Conservation (phyloP, 2,888 invertebrate species). For the Dascillus cervinus region DNA sequence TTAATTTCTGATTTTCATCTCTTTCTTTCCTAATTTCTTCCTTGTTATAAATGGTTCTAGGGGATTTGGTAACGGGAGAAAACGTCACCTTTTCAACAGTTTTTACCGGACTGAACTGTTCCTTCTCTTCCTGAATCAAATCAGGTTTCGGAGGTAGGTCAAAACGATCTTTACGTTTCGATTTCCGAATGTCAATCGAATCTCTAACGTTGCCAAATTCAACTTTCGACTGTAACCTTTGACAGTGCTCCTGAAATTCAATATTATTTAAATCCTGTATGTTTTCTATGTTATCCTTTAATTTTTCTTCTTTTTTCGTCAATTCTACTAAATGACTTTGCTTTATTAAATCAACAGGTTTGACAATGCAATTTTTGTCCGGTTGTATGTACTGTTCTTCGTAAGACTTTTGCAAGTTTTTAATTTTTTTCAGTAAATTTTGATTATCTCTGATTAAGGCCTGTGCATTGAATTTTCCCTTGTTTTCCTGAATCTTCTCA, state of each 20-base stretch:
- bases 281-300: constrained; percentile 18
- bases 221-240: constrained; percentile 57
- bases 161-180: constrained; percentile 40
- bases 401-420: constrained; percentile 2
- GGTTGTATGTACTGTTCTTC: constrained; percentile 6
- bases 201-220: constrained; percentile 64
- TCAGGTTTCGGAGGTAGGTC: constrained; percentile 28
- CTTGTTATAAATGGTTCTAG: constrained; percentile 34
- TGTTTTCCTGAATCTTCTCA: constrained; percentile 22
- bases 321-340: constrained; percentile 5
- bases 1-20: constrained; percentile 74
- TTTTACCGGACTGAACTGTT: constrained; percentile 43
- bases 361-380: too few relatives aligned
- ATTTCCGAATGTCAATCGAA: constrained; percentile 58
- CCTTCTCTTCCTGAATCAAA: constrained; percentile 39
- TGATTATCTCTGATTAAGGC: constrained; percentile 7
- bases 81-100: constrained; percentile 31
- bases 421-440: constrained; percentile 19
- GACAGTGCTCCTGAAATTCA: constrained; percentile 56
- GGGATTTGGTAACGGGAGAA: constrained; percentile 20
- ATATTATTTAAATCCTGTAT: constrained; percentile 23
- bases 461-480: constrained; percentile 6
- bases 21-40: constrained; percentile 74
- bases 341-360: too few relatives aligned
- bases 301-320: constrained; percentile 23